Percentiles rank a stretch among this genome's conserved stretches.
These are phyloP conservation scores for Dryocosmus kuriphilus DNA, from an alignment of 2,888 invertebrate genomes.

Conservation along the genomic window DNA sequence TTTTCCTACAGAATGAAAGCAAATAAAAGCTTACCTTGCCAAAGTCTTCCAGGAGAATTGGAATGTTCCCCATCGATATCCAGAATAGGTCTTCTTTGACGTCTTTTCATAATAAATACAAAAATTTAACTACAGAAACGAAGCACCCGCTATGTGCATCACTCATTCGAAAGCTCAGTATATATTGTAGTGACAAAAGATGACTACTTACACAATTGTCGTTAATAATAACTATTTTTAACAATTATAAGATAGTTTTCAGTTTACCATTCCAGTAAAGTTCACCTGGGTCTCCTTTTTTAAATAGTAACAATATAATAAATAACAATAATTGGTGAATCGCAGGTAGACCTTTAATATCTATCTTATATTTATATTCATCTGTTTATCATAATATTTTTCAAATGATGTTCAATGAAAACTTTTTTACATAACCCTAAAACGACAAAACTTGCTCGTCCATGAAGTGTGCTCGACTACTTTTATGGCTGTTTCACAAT, in stretches of 20 bases:
- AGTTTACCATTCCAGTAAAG: neutral
- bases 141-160: neutral
- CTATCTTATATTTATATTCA: neutral
- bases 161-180: neutral
- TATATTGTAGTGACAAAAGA: neutral
- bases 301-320: neutral
- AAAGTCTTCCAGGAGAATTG: slow-evolving; percentile 64
- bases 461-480: too few relatives aligned
- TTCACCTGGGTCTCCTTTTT: neutral
- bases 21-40: slow-evolving; percentile 65
- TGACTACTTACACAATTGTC: neutral
- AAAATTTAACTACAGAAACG: slow-evolving; percentile 2
- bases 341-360: neutral
- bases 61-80: slow-evolving; percentile 69
- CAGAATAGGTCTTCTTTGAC: slow-evolving; percentile 70
- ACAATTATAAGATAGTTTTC: neutral
- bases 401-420: neutral
- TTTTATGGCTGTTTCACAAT: too few relatives aligned
- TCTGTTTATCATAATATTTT: neutral
- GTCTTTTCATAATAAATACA: slow-evolving; percentile 67
- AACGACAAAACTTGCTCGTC: too few relatives aligned
- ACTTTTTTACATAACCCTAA: slow-evolving; percentile 1
- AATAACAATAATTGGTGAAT: neutral
- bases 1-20: neutral
- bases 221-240: neutral